Percentiles rank a stretch among this genome's conserved stretches.
Evolutionary conservation across 2,113 vertebrate species (phyloP).

Genomic region (Sisor rabdophorus): DNA sequence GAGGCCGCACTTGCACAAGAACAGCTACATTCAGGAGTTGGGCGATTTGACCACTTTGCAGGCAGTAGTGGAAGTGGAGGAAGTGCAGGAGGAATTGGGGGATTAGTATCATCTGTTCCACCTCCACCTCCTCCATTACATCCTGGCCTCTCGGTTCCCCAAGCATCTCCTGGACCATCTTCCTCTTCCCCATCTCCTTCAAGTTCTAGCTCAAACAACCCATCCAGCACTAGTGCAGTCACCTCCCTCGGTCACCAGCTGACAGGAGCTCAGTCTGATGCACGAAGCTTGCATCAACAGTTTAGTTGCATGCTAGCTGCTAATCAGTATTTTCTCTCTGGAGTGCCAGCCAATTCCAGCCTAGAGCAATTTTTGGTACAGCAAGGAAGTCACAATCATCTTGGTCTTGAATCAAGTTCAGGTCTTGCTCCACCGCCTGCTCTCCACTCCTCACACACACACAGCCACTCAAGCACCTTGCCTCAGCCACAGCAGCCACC

Average conservation of each 20-base stretch:
- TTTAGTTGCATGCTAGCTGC: constrained; percentile 80
- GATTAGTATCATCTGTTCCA: constrained; percentile 74
- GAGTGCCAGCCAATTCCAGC: constrained; percentile 75
- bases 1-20: constrained; percentile 76
- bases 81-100: constrained; percentile 71
- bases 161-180: constrained; percentile 72
- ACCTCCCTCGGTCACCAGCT: constrained; percentile 74
- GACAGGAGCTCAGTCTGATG: constrained; percentile 74
- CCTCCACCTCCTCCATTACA: constrained; percentile 75
- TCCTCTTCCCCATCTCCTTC: constrained; percentile 74
- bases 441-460: constrained; percentile 73
- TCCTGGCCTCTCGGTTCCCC: constrained; percentile 72
- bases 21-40: constrained; percentile 71
- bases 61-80: constrained; percentile 71
- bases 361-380: constrained; percentile 78
- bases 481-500: constrained; percentile 67
- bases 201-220: constrained; percentile 72
- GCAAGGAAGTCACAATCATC: constrained; percentile 75
- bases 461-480: constrained; percentile 65
- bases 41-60: constrained; percentile 76
- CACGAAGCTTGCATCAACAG: constrained; percentile 77
- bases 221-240: constrained; percentile 73
- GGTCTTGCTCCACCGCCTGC: constrained; percentile 71
- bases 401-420: constrained; percentile 69
- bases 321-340: constrained; percentile 79